Conservation (phyloP, 2,888 invertebrate genomes). For the Hoplodrina ambigua region DNA sequence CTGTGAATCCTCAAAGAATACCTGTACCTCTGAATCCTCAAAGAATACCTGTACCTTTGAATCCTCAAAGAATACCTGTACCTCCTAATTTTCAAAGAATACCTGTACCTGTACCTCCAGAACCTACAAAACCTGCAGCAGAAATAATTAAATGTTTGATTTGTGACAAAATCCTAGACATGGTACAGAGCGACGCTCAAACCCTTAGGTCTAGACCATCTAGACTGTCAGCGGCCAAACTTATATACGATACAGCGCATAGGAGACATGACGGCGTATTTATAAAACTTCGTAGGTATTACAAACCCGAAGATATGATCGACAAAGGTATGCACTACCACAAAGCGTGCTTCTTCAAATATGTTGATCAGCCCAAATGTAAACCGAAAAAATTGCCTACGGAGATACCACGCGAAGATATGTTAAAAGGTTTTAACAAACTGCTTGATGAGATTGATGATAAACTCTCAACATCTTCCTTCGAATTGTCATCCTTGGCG, state of each 20-base stretch:
- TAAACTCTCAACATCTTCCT: conserved; percentile 11
- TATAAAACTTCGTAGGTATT: conserved; percentile 15
- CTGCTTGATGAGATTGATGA: conserved; percentile 26
- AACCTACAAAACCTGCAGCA: conserved; percentile 3
- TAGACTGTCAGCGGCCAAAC: conserved; percentile 14
- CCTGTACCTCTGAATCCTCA: background rate
- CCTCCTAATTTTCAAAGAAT: background rate
- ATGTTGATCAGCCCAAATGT: background rate
- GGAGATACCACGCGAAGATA: conserved; percentile 2
- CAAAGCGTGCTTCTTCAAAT: conserved; percentile 35
- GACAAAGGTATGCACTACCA: conserved; percentile 35
- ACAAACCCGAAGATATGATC: conserved; percentile 25
- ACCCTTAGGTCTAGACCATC: conserved; percentile 1
- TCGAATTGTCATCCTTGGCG: conserved; percentile 22
- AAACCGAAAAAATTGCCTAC: background rate
- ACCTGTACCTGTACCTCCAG: background rate
- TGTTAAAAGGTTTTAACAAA: conserved; percentile 24
- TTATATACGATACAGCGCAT: conserved; percentile 35
- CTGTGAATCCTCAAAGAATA: background rate
- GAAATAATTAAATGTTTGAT: conserved; percentile 29
- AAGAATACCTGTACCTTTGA: background rate
- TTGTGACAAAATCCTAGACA: conserved; percentile 23
- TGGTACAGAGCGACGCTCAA: background rate
- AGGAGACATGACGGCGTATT: conserved; percentile 18
- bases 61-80: background rate